These are phyloP conservation scores for Martes flavigula DNA, from an alignment of 2,797 vertebrate species.

Conservation along the genomic window DNA sequence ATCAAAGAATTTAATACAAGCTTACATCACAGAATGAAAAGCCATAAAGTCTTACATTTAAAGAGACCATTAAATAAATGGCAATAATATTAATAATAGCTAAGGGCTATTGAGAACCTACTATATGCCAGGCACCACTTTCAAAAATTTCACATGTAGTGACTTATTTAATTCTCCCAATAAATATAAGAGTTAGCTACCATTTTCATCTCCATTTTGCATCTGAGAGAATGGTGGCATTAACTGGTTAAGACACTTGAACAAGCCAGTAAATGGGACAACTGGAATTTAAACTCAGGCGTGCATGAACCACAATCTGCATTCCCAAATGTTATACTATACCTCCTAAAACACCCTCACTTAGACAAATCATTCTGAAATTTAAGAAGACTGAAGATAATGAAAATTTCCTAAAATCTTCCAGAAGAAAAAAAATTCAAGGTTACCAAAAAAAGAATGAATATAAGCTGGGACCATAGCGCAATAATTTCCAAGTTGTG, in stretches of 20 bases:
- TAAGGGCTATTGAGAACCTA: neutral
- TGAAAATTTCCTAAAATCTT: neutral
- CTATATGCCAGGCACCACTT: neutral
- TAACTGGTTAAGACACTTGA: neutral
- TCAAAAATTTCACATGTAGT: neutral
- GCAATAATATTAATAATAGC: neutral
- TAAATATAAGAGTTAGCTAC: neutral
- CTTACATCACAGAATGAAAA: neutral
- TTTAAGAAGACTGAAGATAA: neutral
- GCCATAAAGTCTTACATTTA: neutral
- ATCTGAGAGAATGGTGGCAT: neutral
- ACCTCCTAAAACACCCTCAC: neutral
- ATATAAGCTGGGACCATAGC: neutral
- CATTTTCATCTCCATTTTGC: neutral
- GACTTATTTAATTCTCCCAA: neutral
- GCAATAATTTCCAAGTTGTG: neutral
- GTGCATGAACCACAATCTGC: fast-evolving
- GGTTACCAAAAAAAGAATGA: neutral
- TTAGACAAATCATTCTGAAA: neutral
- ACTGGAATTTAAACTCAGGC: neutral
- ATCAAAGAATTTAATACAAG: neutral
- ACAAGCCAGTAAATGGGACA: neutral
- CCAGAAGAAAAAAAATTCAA: neutral
- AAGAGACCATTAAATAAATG: neutral
- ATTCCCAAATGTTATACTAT: neutral